These are phyloP conservation scores for Lacanobia wlatinum DNA, from an alignment of 2,888 invertebrate species.

Conservation along the genomic window DNA sequence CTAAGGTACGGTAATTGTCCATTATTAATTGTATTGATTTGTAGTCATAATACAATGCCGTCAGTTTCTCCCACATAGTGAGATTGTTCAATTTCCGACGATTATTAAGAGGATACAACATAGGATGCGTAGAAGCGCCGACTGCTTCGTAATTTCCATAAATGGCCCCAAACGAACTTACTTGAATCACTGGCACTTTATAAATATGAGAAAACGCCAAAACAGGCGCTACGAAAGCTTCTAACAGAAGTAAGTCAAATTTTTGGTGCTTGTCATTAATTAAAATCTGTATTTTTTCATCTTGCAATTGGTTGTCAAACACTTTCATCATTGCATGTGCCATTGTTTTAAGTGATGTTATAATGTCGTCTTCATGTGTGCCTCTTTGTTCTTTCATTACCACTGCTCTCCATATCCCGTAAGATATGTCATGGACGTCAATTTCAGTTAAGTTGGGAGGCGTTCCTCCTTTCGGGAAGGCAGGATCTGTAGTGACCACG, in stretches of 20 bases:
- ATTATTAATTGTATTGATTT: slow-evolving; percentile 4
- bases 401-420: slow-evolving; percentile 55
- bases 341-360: slow-evolving; percentile 15
- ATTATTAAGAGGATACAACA: slow-evolving; percentile 63
- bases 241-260: slow-evolving; percentile 71
- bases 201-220: slow-evolving; percentile 61
- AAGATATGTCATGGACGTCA: slow-evolving; percentile 74
- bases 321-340: slow-evolving; percentile 26
- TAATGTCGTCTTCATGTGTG: slow-evolving; percentile 22
- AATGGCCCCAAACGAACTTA: slow-evolving; percentile 70
- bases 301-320: slow-evolving; percentile 39
- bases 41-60: slow-evolving; percentile 59
- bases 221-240: slow-evolving; percentile 56
- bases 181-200: slow-evolving; percentile 68
- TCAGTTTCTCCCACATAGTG: slow-evolving; percentile 67
- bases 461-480: slow-evolving; percentile 67
- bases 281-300: slow-evolving; percentile 59
- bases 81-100: slow-evolving; percentile 64
- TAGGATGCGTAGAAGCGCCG: slow-evolving; percentile 69
- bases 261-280: slow-evolving; percentile 55
- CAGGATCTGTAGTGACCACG: slow-evolving; percentile 82
- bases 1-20: background rate
- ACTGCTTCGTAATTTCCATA: slow-evolving; percentile 55
- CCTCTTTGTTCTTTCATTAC: slow-evolving; percentile 21
- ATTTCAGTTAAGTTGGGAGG: slow-evolving; percentile 82